Evolutionary conservation across 2,888 invertebrate species (phyloP), one percentile per base, ranked within the genome.

Genomic region (Falcaria lacertinaria): DNA sequence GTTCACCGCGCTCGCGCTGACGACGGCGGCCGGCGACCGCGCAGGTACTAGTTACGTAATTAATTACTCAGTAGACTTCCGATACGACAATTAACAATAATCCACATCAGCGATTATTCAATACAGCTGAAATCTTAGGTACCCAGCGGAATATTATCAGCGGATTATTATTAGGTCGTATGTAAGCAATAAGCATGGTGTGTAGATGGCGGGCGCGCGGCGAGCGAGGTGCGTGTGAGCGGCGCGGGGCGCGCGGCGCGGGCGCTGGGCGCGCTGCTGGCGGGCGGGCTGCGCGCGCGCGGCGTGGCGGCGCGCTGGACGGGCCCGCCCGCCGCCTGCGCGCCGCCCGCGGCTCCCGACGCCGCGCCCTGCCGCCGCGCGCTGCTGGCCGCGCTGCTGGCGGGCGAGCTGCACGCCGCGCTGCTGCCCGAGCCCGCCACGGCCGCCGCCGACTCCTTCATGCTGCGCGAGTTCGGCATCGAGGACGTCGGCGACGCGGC

Each of bases 401-500:
- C 44, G 45, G 66, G 61, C 48, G 41, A 35, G 14, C 42, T 59
- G 45, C 65, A 61, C 42, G 74, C 46, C 4, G 75, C 74, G 11
- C 41, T 78, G 43, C 47, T 75, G 48, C 60, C 72, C n/a, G 64
- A 63, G 45, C 47, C 70, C 43, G 52, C 75, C 70, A 28, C 60
- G 48, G 43, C 57, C 69, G 41, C 68, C 65, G 8, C 44, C 55
- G 22, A 49, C 60, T 4, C 60, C 60, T 43, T 47, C 22, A 14
- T 46, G 22, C 70, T 81, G 50, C 74, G 77, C 33, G 80, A 80
- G 49, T 60, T 56, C 33, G 79, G 79, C 2, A 65, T 85, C 2
- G 74, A 70, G 50, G 76, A 73, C 50, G 58, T 79, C 8, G 80
- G 79, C 3, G 80, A 78, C 54, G 74, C 70, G 22, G 57, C 68